Base-by-base conservation (phyloP, 1,140 invertebrate species). In the Papilio xuthus region DNA sequence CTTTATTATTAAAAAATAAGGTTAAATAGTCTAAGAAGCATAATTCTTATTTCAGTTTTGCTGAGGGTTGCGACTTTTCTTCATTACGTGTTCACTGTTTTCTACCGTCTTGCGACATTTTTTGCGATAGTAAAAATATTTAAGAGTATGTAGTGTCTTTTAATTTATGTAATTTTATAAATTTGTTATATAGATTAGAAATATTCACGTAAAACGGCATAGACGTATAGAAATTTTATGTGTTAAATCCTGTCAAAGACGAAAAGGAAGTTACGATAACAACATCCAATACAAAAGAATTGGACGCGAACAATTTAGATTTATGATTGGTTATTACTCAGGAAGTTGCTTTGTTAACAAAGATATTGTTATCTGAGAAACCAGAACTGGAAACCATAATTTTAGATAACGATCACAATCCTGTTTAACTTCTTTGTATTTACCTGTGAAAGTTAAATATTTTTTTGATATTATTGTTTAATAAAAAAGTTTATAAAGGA, bases 391-490 rank as follows among this genome's bases (percentile, higher is more conserved):
- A 67, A 67, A 67, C 60, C 60, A 67, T 67, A 67, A 67, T 28
- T 67, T 67, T 67, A 67, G 60, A 67, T 67, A 67, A 67, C 23
- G 60, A 67, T 67, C 60, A 67, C 60, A 67, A 67, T 67, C 60
- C 60, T 67, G 26, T 67, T 67, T 28, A 67, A 67, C 26, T 32
- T 67, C 60, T 67, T 67, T 67, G 26, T 28, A 26, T 28, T 28
- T 67, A 67, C 60, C 60, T 67, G 60, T 67, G 60, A 67, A 67
- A 67, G 60, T 67, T 67, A 67, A 67, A 67, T 67, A 28, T 67
- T 67, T 32, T 37, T 67, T 67, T 10, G 23, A 67, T 67, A 67
- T 28, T 15, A 28, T 32, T 67, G 60, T 15, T 15, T 15, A 28
- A 28, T 26, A 28, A 28, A 67, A 67, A 67, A 15, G 60, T 28